These are phyloP conservation scores for Choreutis nemorana DNA, from an alignment of 2,888 invertebrate species.

Conservation along the genomic window DNA sequence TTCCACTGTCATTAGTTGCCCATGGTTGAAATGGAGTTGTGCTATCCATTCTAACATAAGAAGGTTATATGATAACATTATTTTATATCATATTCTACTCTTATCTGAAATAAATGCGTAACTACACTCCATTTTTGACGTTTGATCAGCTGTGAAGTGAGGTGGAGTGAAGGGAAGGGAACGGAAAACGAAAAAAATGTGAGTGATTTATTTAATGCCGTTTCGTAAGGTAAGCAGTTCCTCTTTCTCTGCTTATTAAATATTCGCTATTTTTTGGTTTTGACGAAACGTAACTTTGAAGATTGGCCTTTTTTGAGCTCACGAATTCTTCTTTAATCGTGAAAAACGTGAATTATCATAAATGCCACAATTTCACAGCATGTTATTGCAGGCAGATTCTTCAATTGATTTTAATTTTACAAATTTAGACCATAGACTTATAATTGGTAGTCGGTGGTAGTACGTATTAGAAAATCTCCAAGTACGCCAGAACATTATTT, in stretches of 20 bases:
- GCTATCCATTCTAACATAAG: constrained; percentile 56
- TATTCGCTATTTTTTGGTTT: neutral
- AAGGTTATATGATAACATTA: constrained; percentile 30
- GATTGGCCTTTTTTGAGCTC: neutral
- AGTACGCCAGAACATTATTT: no score
- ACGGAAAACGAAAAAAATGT: neutral
- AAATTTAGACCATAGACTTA: no score
- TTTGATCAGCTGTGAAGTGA: constrained; percentile 65
- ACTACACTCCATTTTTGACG: constrained; percentile 67
- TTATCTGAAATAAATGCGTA: constrained; percentile 54
- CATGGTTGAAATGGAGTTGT: constrained; percentile 62
- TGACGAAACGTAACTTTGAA: neutral
- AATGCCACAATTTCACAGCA: no score
- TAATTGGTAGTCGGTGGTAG: no score
- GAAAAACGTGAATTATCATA: no score
- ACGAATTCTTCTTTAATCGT: neutral
- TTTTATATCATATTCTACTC: constrained; percentile 49
- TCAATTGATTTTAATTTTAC: no score
- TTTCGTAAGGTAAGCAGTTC: neutral
- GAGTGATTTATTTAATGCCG: neutral
- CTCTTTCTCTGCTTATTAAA: no score
- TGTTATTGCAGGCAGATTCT: no score
- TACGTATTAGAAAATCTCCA: no score
- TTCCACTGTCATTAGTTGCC: constrained; percentile 53
- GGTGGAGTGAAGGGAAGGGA: constrained; percentile 32